Base-by-base conservation (phyloP, 64 coral and sea anemone genomes). In the Porites australiensis region DNA sequence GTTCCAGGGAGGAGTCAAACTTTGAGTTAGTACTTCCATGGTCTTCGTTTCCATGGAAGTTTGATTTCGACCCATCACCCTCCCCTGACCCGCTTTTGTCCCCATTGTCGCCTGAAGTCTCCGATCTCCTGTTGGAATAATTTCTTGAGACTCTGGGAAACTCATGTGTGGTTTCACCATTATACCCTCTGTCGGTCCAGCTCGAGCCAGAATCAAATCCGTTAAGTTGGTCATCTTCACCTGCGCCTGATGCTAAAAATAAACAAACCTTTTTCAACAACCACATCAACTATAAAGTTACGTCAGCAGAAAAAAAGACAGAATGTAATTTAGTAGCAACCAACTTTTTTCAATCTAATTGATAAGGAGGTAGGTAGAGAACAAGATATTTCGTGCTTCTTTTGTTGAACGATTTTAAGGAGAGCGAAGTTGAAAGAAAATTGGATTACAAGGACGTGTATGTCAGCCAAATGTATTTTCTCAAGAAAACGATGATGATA, bases 161-260 rank as follows among this genome's bases (percentile, higher is more conserved):
- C 61, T 4, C 0, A 11, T 12, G 18, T n/a, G 63, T 27, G 4
- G 12, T 15, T 68, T 52, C 81, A 7, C 64, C 44, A 48, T 68
- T 14, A 8, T 47, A 18, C 16, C 8, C 63, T 13, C 13, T 10
- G 59, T 50, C 44, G 9, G 46, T 16, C 50, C 46, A 19, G 16
- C 44, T 84, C 62, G 15, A 50, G 22, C 63, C 81, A 64, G 81
- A 84, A 2, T 69, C 61, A 47, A 69, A 84, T 22, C 63, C 81
- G 6, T 37, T 50, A 47, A 22, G 16, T 7, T 84, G 10, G 13
- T 69, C 81, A 8, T 84, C 8, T 51, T 84, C 63, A 3, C 81
- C 58, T 51, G 81, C n/a, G 50, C 62, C 52, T 20, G 58, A 68
- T 64, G 14, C 79, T 82, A 16, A 84, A 2, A 19, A 8, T 6